Conservation (phyloP, 2,113 vertebrate species). For the Okapia johnstoni region DNA sequence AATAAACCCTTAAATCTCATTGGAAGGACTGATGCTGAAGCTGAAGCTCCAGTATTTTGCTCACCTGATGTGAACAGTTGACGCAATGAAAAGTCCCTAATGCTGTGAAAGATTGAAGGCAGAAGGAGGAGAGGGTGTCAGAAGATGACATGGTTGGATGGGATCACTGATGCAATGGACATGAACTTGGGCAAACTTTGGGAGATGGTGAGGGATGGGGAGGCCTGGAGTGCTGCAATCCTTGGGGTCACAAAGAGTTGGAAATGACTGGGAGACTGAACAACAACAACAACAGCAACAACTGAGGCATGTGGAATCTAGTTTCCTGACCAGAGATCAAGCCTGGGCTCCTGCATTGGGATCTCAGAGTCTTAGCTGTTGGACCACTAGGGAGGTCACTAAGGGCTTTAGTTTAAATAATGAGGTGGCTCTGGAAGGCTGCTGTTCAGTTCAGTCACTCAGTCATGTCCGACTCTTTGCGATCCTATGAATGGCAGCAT, state of each 20-base stretch:
- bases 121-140: not conserved
- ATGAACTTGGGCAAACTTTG: not conserved
- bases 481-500: no score
- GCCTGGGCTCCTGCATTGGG: not conserved
- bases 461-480: no score
- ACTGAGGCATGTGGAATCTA: not conserved
- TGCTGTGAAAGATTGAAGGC: not conserved
- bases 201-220: not conserved
- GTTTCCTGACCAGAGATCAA: not conserved
- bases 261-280: not conserved
- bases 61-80: not conserved
- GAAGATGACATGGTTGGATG: not conserved
- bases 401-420: not conserved
- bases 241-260: not conserved
- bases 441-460: not conserved
- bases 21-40: not conserved
- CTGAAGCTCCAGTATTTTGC: not conserved
- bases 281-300: not conserved
- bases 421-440: not conserved
- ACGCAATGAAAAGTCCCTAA: not conserved
- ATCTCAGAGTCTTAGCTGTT: not conserved
- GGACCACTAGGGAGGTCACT: not conserved
- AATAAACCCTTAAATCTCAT: not conserved
- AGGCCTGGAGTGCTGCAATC: not conserved
- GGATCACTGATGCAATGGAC: not conserved